These are phyloP conservation scores for Chionis minor DNA, from an alignment of 2,113 vertebrate genomes.

Conservation along the genomic window DNA sequence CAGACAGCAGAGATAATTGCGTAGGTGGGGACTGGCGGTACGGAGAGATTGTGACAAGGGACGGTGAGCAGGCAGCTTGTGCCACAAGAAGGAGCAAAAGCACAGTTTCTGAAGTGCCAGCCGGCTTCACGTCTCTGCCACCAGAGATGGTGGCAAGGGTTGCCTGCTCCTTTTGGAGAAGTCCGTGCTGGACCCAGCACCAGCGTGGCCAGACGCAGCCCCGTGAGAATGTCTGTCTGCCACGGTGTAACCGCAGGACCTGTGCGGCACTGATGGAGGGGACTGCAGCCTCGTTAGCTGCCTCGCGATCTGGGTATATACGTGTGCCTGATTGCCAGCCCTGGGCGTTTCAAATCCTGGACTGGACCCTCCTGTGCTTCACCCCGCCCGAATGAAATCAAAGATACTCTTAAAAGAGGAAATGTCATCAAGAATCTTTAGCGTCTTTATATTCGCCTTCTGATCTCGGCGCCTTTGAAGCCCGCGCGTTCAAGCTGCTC, in stretches of 20 bases:
- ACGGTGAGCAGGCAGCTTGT: not conserved
- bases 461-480: not conserved
- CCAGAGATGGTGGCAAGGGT: not conserved
- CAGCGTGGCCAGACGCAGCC: fast-evolving
- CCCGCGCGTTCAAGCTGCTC: not conserved
- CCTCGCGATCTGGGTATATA: fast-evolving
- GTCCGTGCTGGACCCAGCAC: fast-evolving
- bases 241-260: fast-evolving
- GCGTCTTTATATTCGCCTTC: not conserved
- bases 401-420: not conserved
- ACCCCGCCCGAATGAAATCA: not conserved
- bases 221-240: fast-evolving
- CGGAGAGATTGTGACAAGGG: not conserved
- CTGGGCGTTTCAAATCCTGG: fast-evolving
- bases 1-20: not conserved
- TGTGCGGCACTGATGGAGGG: fast-evolving
- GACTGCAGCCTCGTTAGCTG: not conserved
- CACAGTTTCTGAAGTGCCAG: not conserved
- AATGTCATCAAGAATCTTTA: not conserved
- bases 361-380: not conserved
- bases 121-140: fast-evolving
- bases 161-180: not conserved
- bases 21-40: not conserved
- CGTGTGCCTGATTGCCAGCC: not conserved
- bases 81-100: not conserved